Base-by-base conservation (phyloP, 1,140 invertebrate species). In the Nephotettix cincticeps region DNA sequence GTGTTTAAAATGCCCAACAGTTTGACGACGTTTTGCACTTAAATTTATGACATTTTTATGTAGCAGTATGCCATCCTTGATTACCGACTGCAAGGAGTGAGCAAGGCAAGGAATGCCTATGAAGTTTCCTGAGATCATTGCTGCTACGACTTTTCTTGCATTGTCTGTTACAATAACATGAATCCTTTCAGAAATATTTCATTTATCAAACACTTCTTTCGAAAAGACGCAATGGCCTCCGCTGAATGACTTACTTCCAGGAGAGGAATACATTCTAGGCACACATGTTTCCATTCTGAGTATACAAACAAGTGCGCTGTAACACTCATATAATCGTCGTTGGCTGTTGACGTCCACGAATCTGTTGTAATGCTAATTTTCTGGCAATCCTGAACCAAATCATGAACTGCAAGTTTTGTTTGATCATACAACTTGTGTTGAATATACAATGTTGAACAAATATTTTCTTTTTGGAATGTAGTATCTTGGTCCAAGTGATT, bases 11-110 rank as follows among this genome's bases (percentile, higher is more conserved):
- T 23, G 21, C 4, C 47, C 47, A 19, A 51, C 47, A 6, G 19
- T 3, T 27, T 0, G 80, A 78, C 3, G 79, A 78, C 0, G 73
- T 51, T 13, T 81, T 78, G 69, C 81, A 79, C 0, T 80, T 75
- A 0, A 78, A 73, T 74, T 82, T 79, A 69, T 81, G 80, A 47
- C 80, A 81, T 0, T 78, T 4, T 11, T 28, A 25, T 63, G 58
- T 2, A 6, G 4, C 3, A 63, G 23, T n/a, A 63, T 4, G 11
- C 58, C 58, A 63, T 63, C 58, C 19, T 63, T 63, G 3, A 63
- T 27, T 25, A 30, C 28, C 9, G 27, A 25, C 27, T 63, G 58
- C 19, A 63, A 23, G 4, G 58, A 6, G 27, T 63, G 58, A 3
- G 58, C 58, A 6, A 23, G 11, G 19, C 58, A 63, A 6, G 23